Base-by-base conservation (phyloP, 1,140 invertebrate genomes). In the Macrocentrus cingulum region DNA sequence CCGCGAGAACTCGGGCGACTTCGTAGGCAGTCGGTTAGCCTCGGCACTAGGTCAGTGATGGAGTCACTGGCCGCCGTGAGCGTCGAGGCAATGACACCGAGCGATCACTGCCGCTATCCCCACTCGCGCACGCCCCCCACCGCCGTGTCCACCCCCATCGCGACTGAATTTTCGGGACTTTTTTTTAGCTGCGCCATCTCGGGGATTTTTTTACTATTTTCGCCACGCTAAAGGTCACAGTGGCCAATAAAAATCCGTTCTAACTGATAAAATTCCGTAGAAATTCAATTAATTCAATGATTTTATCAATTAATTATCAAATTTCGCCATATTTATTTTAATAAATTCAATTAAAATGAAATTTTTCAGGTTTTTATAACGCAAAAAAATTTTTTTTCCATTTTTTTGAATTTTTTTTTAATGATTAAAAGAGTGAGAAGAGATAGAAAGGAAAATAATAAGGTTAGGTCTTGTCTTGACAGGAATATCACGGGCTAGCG, bases 21-120 rank as follows among this genome's bases (percentile, higher is more conserved):
- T 61, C 77, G 77, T 8, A 34, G 16, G 3, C 6, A 48, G 62
- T 78, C 76, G 76, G 58, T n/a, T 11, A n/a, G 16, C 36, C 60
- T 77, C 77, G 77, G 76, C 75, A 80, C 74, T 80, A 80, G 77
- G 77, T 80, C 77, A 80, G 77, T 80, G 76, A 80, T 80, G 76
- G 77, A 78, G 77, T 78, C 76, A 78, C 76, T 78, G 77, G 74
- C 77, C 77, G 76, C 76, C 77, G 75, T 71, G 72, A 77, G 74
- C 75, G 70, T 75, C 76, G 74, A 80, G 77, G 76, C 77, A 80
- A 80, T 80, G 77, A 77, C 77, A 80, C 76, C 77, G 73, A 75
- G 70, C 63, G 49, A 46, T 58, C 37, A 22, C 55, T 45, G 16
- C 56, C 39, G 19, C 37, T 23, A 23, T 46, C 23, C n/a, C 22